Evolutionary conservation across 2,888 invertebrate species (phyloP).

Genomic region (Ophioninae sp.): DNA sequence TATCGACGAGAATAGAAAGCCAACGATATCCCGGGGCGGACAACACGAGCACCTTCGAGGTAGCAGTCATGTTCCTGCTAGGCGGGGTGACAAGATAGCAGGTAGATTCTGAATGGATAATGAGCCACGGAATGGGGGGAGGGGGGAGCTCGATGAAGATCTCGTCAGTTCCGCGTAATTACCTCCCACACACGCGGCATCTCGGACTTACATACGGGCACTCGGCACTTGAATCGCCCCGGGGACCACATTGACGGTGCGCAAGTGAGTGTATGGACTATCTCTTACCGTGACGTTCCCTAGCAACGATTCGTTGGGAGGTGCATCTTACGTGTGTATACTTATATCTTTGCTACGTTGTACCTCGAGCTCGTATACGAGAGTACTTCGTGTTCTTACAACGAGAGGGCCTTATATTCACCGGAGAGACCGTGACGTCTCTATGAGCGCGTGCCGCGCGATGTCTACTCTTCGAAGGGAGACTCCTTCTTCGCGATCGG

Average conservation of each 20-base stretch:
- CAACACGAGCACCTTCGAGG: constrained; percentile 50
- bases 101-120: constrained; percentile 75
- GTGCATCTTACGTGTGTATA: constrained; percentile 49
- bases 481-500: constrained; percentile 37
- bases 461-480: constrained; percentile 29
- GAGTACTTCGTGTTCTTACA: constrained; percentile 58
- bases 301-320: constrained; percentile 37
- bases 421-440: constrained; percentile 59
- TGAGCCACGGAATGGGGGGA: constrained; percentile 58
- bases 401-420: constrained; percentile 57
- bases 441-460: constrained; percentile 58
- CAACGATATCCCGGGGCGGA: constrained; percentile 56
- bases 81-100: constrained; percentile 71
- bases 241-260: constrained; percentile 48
- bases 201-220: constrained; percentile 43
- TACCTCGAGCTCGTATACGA: constrained; percentile 53
- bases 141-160: constrained; percentile 70
- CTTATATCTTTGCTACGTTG: constrained; percentile 49
- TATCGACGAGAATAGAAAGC: constrained; percentile 39
- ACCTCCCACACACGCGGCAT: constrained; percentile 69
- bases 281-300: constrained; percentile 55
- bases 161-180: constrained; percentile 76
- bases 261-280: constrained; percentile 38
- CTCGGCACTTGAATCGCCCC: constrained; percentile 34
- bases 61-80: constrained; percentile 62